A percentile compares a stretch with the other conserved stretches of the same genome.
Conservation (phyloP, 2,797 vertebrate genomes). For the Propithecus deckenii region DNA sequence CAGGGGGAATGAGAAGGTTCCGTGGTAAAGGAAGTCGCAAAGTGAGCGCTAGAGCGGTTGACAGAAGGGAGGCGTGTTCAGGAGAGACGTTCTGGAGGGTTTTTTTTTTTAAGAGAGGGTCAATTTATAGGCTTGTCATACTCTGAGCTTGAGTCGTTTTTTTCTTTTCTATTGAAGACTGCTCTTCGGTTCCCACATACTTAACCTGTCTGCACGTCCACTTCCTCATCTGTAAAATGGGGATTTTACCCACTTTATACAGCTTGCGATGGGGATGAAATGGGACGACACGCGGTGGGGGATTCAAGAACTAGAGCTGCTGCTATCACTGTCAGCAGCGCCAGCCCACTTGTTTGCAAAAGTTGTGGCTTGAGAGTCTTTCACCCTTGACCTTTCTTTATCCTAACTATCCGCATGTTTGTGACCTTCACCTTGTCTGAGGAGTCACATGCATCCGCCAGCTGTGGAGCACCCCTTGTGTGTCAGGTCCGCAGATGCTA, state of each 20-base stretch:
- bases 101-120: background rate
- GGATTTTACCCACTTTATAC: rapidly evolving
- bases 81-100: background rate
- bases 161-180: background rate
- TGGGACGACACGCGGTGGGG: rapidly evolving
- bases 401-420: rapidly evolving
- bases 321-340: no score
- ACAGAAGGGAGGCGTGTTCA: background rate
- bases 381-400: background rate
- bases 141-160: background rate
- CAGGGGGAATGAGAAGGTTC: background rate
- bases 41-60: background rate
- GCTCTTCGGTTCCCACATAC: background rate
- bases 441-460: background rate
- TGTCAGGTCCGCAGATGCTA: background rate
- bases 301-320: background rate
- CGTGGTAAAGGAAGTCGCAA: background rate
- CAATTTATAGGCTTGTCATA: background rate
- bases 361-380: background rate
- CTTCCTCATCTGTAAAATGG: background rate
- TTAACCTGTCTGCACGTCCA: background rate
- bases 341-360: background rate
- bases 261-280: background rate
- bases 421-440: background rate
- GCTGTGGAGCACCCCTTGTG: rapidly evolving